Evolutionary conservation across 2,888 invertebrate species (phyloP).

Genomic region (Lepeophtheirus nordmannii): DNA sequence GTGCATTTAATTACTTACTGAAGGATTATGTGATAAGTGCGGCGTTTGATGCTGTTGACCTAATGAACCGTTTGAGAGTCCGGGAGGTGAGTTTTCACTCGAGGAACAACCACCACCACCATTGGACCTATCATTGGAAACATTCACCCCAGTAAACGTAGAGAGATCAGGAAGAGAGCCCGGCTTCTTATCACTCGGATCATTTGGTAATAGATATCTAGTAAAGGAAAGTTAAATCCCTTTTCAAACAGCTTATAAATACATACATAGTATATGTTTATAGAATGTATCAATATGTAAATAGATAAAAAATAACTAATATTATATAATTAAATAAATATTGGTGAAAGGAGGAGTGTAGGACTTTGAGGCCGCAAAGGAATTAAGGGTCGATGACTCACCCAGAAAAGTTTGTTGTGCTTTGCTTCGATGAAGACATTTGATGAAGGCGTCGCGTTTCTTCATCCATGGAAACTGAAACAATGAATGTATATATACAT

Average conservation of each 20-base stretch:
- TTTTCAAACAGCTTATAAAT: too few species aligned
- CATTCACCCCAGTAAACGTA: not conserved
- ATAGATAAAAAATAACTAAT: too few species aligned
- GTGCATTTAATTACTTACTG: not conserved
- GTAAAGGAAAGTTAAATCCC: not conserved
- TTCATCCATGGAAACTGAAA: not conserved
- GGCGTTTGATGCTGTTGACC: not conserved
- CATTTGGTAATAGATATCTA: slow-evolving; percentile 2
- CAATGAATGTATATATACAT: too few species aligned
- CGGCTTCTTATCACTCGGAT: not conserved
- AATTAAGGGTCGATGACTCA: too few species aligned
- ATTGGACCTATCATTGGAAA: not conserved
- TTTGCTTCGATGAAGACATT: not conserved
- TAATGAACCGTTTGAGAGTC: not conserved
- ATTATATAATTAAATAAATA: too few species aligned
- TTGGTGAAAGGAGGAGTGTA: too few species aligned
- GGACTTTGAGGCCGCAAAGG: too few species aligned
- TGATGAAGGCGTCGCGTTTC: not conserved
- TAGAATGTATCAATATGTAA: too few species aligned
- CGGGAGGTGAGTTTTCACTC: slow-evolving; percentile 1
- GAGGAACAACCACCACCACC: not conserved
- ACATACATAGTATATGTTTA: too few species aligned
- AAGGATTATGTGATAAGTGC: not conserved
- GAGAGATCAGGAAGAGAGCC: slow-evolving; percentile 5
- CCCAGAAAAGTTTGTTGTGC: not conserved